A percentile compares a stretch with the other conserved stretches of the same genome.
Conservation (phyloP, 2,113 vertebrate genomes). For the Cyanoramphus novaezelandiae region DNA sequence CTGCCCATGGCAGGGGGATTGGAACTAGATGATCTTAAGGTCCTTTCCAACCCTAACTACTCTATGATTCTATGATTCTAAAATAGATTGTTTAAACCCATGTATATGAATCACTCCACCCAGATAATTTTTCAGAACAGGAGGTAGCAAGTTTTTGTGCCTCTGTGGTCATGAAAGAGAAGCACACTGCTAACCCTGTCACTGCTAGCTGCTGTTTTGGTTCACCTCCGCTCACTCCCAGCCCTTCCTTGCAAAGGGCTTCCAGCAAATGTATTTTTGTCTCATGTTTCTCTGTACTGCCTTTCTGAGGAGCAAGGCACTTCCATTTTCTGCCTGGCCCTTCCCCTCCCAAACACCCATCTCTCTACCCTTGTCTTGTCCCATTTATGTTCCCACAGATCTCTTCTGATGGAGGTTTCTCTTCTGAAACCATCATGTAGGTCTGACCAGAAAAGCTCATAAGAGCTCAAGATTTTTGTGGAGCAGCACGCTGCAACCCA, state of each 20-base stretch:
- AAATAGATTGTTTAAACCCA: background rate
- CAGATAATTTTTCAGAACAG: background rate
- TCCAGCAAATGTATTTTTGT: background rate
- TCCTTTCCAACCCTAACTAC: too few species aligned
- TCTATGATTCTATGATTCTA: too few species aligned
- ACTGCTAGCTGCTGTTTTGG: fast-evolving
- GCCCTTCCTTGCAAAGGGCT: background rate
- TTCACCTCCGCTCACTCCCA: background rate
- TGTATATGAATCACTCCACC: background rate
- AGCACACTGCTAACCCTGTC: background rate
- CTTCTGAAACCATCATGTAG: background rate
- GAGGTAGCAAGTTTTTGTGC: background rate
- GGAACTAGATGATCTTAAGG: too few species aligned
- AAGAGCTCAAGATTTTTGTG: background rate
- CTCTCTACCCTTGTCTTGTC: background rate
- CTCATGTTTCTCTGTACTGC: background rate
- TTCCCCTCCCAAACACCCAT: background rate
- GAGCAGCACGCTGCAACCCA: fast-evolving
- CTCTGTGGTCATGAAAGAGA: background rate
- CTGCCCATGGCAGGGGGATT: too few species aligned
- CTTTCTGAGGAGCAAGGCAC: background rate
- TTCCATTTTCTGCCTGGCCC: background rate
- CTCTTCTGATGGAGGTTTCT: background rate
- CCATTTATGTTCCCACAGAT: background rate
- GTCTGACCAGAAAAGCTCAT: background rate